Conservation (phyloP, 1,140 invertebrate genomes). For the Carcinoscorpius rotundicauda region DNA sequence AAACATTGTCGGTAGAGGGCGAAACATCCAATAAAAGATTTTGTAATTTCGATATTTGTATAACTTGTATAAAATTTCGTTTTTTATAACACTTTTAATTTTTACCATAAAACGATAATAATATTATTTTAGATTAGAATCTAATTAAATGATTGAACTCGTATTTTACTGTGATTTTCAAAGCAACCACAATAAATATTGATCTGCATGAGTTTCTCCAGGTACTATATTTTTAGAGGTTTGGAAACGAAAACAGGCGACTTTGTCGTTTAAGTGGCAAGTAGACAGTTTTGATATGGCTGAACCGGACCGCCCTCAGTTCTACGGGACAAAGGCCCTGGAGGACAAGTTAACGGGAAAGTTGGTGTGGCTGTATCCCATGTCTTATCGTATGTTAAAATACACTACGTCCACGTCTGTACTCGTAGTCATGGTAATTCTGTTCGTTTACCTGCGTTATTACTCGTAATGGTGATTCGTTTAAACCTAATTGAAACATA, state of each 20-base stretch:
- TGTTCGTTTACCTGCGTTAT: too few relatives aligned
- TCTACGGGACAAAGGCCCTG: slow-evolving; percentile 28
- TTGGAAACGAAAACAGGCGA: slow-evolving; percentile 35
- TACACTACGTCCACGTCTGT: slow-evolving; percentile 28
- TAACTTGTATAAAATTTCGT: too few relatives aligned
- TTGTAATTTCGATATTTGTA: too few relatives aligned
- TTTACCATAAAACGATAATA: too few relatives aligned
- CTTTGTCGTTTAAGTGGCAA: slow-evolving; percentile 36
- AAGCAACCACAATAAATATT: slow-evolving; percentile 1
- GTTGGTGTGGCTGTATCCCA: slow-evolving; percentile 30
- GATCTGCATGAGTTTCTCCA: slow-evolving; percentile 14
- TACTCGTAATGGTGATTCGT: too few relatives aligned
- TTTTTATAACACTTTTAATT: too few relatives aligned
- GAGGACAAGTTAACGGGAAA: slow-evolving; percentile 28
- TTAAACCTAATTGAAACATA: too few relatives aligned
- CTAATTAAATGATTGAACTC: too few relatives aligned
- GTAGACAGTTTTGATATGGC: slow-evolving; percentile 35
- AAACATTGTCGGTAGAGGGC: too few relatives aligned
- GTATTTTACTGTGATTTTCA: too few relatives aligned
- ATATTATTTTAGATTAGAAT: too few relatives aligned
- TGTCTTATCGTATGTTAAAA: slow-evolving; percentile 28
- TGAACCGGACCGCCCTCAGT: slow-evolving; percentile 36
- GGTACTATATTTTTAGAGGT: slow-evolving; percentile 37
- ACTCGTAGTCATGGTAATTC: slow-evolving; percentile 32
- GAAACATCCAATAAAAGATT: too few relatives aligned